Base-by-base conservation (phyloP, 2,888 invertebrate genomes). In the Eristalinus aeneus region DNA sequence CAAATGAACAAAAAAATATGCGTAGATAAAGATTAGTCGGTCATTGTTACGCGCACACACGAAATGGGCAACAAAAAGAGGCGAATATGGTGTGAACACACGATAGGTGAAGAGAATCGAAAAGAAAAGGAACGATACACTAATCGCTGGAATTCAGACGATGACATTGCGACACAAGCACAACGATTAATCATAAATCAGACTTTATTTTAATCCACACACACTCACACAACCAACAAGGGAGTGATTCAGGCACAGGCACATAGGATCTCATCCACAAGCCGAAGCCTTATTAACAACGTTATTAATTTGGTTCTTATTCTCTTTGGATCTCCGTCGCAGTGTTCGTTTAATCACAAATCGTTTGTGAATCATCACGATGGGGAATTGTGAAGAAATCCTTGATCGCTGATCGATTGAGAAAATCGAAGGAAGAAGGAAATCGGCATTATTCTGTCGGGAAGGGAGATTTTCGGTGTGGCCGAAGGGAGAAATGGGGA, bases 161-260 rank as follows among this genome's bases (percentile, higher is more conserved):
- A 88, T 88, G 87, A 88, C 88, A 84, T 84, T 85, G 82, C 86
- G 82, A 86, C 86, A 86, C 81, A 82, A 86, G 61, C 76, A 77
- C 77, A 84, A 81, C 88, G 88, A 88, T 88, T 88, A 88, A 88
- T 88, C 88, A 88, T 88, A 88, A 88, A 88, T 88, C 88, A 88
- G 88, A 79, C 87, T 88, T 88, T 71, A 72, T 86, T 86, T 86
- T 86, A 86, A 86, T 86, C 86, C 82, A 85, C 69, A 74, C 23
- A 74, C 46, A 69, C 71, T 77, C 64, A 56, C 31, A 63, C 12
- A n/a, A 39, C 27, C 27, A 16, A 46, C 46, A 46, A 16, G 46
- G 46, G 46, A 46, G 46, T 46, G 46, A 46, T 46, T 54, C 27
- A 39, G 34, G 46, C 9, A 76, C 2, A 53, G 32, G 22, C 6